Base-by-base conservation (phyloP, 23 tunicate genomes). In the Ciona savignyi region DNA sequence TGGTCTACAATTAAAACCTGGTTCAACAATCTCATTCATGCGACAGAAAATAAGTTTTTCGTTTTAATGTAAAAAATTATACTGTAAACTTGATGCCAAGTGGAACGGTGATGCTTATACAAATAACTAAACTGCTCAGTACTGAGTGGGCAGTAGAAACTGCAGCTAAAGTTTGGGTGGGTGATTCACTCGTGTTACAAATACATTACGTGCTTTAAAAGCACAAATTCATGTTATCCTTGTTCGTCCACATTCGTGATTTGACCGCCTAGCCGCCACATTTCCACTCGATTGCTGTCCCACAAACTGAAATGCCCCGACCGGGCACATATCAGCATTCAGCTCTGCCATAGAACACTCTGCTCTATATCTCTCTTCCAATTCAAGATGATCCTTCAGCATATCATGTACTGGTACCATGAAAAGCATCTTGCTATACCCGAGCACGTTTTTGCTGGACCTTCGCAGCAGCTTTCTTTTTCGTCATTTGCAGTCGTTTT, bases 401-500 rank as follows among this genome's bases (percentile, higher is more conserved):
- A 42, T 6, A 9, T 42, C 15, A 42, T 6, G 56, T 42, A 42
- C 56, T 15, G n/a, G n/a, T n/a, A n/a, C n/a, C n/a, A n/a, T n/a
- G n/a, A n/a, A n/a, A n/a, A n/a, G 15, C 56, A 42, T 42, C 56
- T n/a, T 6, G 56, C 56, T 42, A 42, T 42, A 67, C 33, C 21
- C 71, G 71, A 3, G 33, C 30, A 25, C 71, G 71, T 20, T 67
- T 67, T 20, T 67, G 71, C 33, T 67, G 71, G n/a, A 67, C 29
- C 33, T 79, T 70, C 6, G 66, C 60, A 25, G 67, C 74, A 0
- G 81, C 81, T 51, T 79, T 79, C 68, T 79, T 79, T 2, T 79
- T 79, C 65, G 70, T 28, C 61, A 51, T 49, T 35, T 79, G 84
- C 60, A 79, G 67, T 60, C 84, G 66, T 70, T 79, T 79, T 4